These are phyloP conservation scores for Allygus modestus DNA, from an alignment of 2,888 invertebrate species.

Conservation along the genomic window DNA sequence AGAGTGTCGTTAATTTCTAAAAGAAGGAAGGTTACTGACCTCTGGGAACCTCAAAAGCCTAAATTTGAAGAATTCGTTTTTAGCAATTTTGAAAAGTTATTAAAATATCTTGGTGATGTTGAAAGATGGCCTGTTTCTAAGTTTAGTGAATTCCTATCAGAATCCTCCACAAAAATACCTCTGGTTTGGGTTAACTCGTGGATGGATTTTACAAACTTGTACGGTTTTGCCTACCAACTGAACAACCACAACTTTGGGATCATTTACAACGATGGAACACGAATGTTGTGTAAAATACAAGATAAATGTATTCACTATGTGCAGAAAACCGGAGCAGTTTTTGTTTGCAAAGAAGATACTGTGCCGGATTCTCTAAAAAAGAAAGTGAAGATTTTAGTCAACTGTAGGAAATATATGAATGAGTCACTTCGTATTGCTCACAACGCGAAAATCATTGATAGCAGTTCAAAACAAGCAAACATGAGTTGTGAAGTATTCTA, in stretches of 20 bases:
- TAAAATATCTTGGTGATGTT: slow-evolving; percentile 27
- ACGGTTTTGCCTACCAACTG: slow-evolving; percentile 60
- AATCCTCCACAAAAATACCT: slow-evolving; percentile 46
- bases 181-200: slow-evolving; percentile 63
- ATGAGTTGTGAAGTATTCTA: slow-evolving; percentile 3
- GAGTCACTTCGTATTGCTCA: slow-evolving; percentile 51
- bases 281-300: slow-evolving; percentile 39
- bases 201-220: slow-evolving; percentile 57
- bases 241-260: slow-evolving; percentile 61
- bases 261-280: slow-evolving; percentile 58
- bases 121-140: slow-evolving; percentile 33
- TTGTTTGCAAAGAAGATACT: slow-evolving; percentile 31
- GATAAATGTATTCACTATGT: slow-evolving; percentile 51
- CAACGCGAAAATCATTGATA: background rate
- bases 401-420: slow-evolving; percentile 56
- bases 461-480: background rate
- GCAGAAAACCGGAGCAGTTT: slow-evolving; percentile 9
- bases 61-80: background rate
- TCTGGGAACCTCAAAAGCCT: slow-evolving; percentile 24
- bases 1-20: background rate
- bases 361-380: slow-evolving; percentile 36
- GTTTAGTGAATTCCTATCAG: slow-evolving; percentile 50
- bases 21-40: slow-evolving; percentile 10
- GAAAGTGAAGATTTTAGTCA: slow-evolving; percentile 51
- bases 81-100: background rate